Evolutionary conservation across 2,888 invertebrate species (phyloP), one percentile per base, ranked within the genome.

Genomic region (Drosophila testacea): DNA sequence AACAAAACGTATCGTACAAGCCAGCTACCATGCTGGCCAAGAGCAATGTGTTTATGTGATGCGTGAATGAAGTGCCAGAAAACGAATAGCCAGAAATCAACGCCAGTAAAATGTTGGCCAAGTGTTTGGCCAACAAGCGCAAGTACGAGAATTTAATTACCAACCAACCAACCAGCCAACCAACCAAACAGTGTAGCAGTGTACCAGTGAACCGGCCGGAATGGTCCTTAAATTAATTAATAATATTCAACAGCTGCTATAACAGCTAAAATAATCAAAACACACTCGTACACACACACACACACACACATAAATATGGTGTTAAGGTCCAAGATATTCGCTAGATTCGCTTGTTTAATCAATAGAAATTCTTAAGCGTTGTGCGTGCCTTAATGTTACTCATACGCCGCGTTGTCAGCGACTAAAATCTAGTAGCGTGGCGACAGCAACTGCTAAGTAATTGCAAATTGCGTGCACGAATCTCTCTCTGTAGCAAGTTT

Each of bases 391-490:
- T 60, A 54, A 55, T 50, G 41, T 73, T 59, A 57, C 48, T 41
- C 57, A 73, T 67, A 73, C 73, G 73, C 67, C 74, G 51, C 46
- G 67, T 67, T 79, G 68, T 34, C 52, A 42, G 55, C 77, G 47
- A 51, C 46, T 36, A 54, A 71, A 61, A 61, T 51, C 60, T 46
- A n/a, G 32, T 34, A 41, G 46, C 36, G 47, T 36, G 30, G 38
- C 51, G 28, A 47, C 47, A 39, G 11, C 48, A 59, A 44, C 57
- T 41, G 50, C 57, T 89, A 84, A 89, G 89, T 89, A 89, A 89
- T 87, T 83, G 77, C 81, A 60, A 79, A 73, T 82, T 83, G 89
- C 83, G 77, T 88, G 86, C 83, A 65, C 48, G 57, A 76, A n/a
- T n/a, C 64, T 60, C 42, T 54, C 46, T 54, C 11, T 55, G 46